A percentile compares a stretch with the other conserved stretches of the same genome.
phyloP scores from a whole-genome alignment of 2,797 vertebrate species.

The Myotis daubentonii region DNA sequence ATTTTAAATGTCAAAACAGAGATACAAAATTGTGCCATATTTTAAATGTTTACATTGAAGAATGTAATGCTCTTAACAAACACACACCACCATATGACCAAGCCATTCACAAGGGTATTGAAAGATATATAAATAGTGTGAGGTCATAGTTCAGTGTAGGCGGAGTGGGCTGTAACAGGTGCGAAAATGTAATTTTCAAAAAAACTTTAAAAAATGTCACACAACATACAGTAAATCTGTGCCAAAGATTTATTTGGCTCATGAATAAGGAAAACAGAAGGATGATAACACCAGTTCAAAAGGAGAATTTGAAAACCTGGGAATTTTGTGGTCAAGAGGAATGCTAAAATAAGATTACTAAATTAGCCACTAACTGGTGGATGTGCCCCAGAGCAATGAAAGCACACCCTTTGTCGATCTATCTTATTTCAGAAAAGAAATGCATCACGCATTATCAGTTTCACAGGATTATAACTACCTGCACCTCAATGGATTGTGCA shows the following conservation, averaged over 20 bases:
- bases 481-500: not conserved
- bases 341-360: not conserved
- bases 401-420: not conserved
- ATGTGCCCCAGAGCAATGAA: not conserved
- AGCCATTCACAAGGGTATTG: not conserved
- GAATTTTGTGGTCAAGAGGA: not conserved
- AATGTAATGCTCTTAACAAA: constrained; percentile 7
- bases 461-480: not conserved
- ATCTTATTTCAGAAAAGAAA: not conserved
- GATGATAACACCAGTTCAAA: not conserved
- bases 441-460: not conserved
- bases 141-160: not conserved
- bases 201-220: not conserved
- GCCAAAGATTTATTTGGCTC: not conserved
- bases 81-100: not conserved
- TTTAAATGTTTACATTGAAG: not conserved
- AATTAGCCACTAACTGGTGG: not conserved
- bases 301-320: not conserved
- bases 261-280: not conserved
- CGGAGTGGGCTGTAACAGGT: not conserved
- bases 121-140: not conserved
- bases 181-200: constrained; percentile 1
- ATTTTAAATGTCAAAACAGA: not conserved
- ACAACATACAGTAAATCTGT: not conserved
- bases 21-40: not conserved